Evolutionary conservation across 2,888 invertebrate genomes (phyloP).

Genomic region (Aleiodes alternator): DNA sequence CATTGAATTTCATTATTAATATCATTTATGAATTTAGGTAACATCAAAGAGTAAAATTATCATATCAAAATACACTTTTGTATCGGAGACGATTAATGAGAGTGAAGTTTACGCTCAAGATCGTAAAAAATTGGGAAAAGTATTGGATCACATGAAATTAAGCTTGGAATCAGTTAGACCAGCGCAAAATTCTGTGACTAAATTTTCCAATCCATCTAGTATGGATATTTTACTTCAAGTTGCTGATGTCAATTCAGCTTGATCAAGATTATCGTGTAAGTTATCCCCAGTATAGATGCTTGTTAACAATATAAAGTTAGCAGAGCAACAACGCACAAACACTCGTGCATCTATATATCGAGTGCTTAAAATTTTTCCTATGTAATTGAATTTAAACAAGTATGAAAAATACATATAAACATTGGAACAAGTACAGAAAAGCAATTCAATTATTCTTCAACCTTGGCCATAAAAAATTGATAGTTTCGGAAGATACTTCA

Average conservation of each 20-base stretch:
- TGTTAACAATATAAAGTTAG: no score
- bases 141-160: slow-evolving; percentile 58
- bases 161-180: slow-evolving; percentile 57
- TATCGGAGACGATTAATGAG: slow-evolving; percentile 60
- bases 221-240: slow-evolving; percentile 43
- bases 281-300: no score
- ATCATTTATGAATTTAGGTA: slow-evolving; percentile 53
- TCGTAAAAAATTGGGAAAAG: slow-evolving; percentile 54
- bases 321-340: no score
- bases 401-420: not conserved
- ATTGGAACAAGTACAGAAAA: not conserved
- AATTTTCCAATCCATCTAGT: slow-evolving; percentile 49
- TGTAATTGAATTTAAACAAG: no score
- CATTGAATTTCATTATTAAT: not conserved
- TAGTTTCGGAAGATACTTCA: not conserved
- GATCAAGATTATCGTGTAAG: no score
- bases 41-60: slow-evolving; percentile 56
- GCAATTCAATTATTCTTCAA: not conserved
- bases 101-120: slow-evolving; percentile 56
- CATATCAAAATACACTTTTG: slow-evolving; percentile 54
- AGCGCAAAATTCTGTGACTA: slow-evolving; percentile 51
- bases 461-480: not conserved
- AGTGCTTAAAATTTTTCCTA: no score
- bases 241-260: no score
- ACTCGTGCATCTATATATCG: no score